phyloP scores from a whole-genome alignment of 2,113 vertebrate species.

The Phaethon lepturus region DNA sequence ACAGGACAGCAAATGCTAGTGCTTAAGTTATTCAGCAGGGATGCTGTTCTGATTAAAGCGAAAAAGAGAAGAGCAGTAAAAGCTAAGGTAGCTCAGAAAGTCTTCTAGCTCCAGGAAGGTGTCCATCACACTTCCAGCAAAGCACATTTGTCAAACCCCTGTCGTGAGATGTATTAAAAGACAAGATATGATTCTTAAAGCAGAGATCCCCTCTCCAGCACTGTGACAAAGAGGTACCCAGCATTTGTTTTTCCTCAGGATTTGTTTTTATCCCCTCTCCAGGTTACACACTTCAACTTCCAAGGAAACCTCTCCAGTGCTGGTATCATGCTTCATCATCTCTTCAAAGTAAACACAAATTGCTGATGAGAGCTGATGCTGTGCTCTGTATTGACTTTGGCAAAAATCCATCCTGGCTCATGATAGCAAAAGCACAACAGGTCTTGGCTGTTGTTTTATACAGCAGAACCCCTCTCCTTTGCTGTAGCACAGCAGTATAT shows the following conservation, averaged over 20 bases:
- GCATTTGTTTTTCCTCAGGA: neutral
- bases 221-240: neutral
- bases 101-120: neutral
- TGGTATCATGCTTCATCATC: neutral
- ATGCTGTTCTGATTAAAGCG: neutral
- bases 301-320: neutral
- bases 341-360: neutral
- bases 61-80: neutral
- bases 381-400: neutral
- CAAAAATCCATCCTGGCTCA: neutral
- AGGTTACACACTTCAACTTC: neutral
- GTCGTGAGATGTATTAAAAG: neutral
- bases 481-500: neutral
- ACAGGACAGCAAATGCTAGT: neutral
- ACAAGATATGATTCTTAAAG: neutral
- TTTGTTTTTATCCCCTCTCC: neutral
- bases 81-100: neutral
- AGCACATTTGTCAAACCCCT: neutral
- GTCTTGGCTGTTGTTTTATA: fast-evolving
- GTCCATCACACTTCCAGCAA: neutral
- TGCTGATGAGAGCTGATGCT: neutral
- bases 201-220: neutral
- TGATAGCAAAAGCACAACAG: neutral
- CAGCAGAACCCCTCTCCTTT: neutral
- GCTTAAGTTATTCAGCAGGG: neutral